Base-by-base conservation (phyloP, 2,797 vertebrate genomes). In the Agapornis canus region DNA sequence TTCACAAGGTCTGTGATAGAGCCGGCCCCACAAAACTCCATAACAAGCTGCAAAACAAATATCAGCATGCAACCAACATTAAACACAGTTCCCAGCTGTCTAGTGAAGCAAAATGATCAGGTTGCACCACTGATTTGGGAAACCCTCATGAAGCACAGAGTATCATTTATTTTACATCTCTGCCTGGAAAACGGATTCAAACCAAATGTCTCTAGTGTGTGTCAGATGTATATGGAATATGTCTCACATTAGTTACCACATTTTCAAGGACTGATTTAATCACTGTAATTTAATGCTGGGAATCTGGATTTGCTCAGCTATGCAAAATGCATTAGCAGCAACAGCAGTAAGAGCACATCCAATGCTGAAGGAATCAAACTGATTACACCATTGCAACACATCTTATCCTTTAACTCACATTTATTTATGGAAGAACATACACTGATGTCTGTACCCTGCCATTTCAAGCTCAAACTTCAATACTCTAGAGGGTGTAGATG, bases 1-100 rank as follows among this genome's bases (percentile, higher is more conserved):
- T 99, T 99, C 97, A 99, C 99, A 90, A 99, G 98, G 96, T 99
- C 99, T 60, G 99, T 99, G 97, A 99, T 99, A 82, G 99, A 99
- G 5, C 99, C 99, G 1, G 99, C 99, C 37, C 99, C 99, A 95
- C 99, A 99, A 96, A 99, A 99, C 98, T 99, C 99, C 99, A 99
- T 99, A 84, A 99, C 99, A 95, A 99, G 98, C 99, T 99, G 96
- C 11, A 97, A 80, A 93, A 84, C 70, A 96, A 94, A 32, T 29
- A 97, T 5, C 80, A 92, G 40, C 31, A 91, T 32, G 64, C 43
- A 84, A 59, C 7, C 59, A 76, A 61, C 27, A 27, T 60, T 51
- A 52, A 82, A 54, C 6, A 61, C 14, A 29, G 20, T 40, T 81
- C 82, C 81, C 60, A 56, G 70, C 40, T 47, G 70, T 19, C 68